Conservation (phyloP, 1,140 invertebrate species). For the Diorhabda sublineata region DNA sequence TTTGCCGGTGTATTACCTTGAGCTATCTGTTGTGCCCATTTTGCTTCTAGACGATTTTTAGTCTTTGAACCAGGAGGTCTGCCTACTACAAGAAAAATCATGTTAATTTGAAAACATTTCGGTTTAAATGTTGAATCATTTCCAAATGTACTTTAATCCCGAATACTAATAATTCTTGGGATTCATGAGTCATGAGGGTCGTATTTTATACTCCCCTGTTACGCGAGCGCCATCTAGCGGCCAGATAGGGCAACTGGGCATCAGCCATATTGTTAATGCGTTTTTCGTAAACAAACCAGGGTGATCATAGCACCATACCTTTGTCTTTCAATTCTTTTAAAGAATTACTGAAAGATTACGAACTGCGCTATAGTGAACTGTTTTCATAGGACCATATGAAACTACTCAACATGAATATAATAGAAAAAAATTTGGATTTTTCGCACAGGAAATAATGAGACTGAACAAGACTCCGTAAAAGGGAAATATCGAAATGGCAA, state of each 20-base stretch:
- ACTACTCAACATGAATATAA: not conserved
- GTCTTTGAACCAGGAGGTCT: conserved; percentile 47
- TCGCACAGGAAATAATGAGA: too few species aligned
- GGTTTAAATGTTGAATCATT: not conserved
- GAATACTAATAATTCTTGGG: not conserved
- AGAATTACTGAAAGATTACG: not conserved
- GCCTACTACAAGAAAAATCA: conserved; percentile 41
- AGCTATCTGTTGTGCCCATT: conserved; percentile 37
- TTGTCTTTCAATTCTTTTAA: not conserved
- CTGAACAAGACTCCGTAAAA: too few species aligned
- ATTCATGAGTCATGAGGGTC: not conserved
- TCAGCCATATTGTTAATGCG: not conserved
- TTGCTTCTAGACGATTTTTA: conserved; percentile 40
- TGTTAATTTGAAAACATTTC: not conserved
- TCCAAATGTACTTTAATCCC: not conserved
- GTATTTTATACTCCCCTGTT: not conserved
- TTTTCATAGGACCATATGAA: not conserved
- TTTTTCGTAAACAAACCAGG: too few species aligned
- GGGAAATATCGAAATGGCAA: too few species aligned
- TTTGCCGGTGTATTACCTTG: conserved; percentile 46
- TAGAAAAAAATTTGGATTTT: not conserved
- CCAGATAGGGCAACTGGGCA: not conserved
- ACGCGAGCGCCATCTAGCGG: not conserved
- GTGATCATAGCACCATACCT: too few species aligned
- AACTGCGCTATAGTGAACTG: not conserved